phyloP scores from a whole-genome alignment of 1,140 invertebrate species.

The Pseudoatta argentina region DNA sequence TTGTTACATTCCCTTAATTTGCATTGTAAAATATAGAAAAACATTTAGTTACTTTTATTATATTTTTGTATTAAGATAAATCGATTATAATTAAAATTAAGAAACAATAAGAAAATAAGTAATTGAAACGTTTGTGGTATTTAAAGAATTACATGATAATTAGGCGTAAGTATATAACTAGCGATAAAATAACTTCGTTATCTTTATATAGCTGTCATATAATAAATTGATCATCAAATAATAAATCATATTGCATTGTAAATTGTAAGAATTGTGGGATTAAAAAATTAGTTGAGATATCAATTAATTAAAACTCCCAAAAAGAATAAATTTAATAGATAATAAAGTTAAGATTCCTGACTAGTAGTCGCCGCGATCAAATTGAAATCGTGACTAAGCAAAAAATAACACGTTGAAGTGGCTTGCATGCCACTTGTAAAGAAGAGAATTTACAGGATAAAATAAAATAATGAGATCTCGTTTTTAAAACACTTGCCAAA shows the following conservation, averaged over 20 bases:
- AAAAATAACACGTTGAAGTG: no score
- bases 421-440: no score
- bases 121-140: not conserved
- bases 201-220: not conserved
- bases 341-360: no score
- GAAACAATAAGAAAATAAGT: not conserved
- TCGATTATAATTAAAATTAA: not conserved
- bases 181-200: not conserved
- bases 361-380: no score
- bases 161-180: not conserved
- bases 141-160: constrained; percentile 11
- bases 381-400: no score
- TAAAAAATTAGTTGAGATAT: not conserved
- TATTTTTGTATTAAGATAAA: not conserved
- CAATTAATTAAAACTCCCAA: not conserved
- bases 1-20: not conserved
- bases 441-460: no score
- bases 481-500: no score
- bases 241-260: not conserved
- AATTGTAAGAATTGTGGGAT: not conserved
- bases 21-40: not conserved
- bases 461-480: no score
- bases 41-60: not conserved
- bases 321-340: not conserved
- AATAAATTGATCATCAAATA: not conserved